Conservation (phyloP, 2,113 vertebrate genomes). For the Rattus rattus region DNA sequence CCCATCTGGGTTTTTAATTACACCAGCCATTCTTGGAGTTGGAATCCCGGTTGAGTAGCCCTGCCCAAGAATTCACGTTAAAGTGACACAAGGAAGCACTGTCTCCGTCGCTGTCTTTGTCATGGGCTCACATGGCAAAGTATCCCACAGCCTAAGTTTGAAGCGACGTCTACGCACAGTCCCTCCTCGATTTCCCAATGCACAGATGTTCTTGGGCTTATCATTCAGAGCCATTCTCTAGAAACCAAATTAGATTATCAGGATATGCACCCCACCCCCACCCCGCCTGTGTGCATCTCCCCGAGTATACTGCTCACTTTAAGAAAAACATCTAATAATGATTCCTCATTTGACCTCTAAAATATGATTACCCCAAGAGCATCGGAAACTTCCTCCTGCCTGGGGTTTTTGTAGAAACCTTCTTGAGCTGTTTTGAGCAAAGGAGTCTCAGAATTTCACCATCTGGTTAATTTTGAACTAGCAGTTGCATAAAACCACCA, state of each 20-base stretch:
- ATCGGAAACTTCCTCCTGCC: slow-evolving; percentile 78
- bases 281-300: slow-evolving; percentile 57
- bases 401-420: slow-evolving; percentile 80
- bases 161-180: slow-evolving; percentile 43
- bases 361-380: slow-evolving; percentile 65
- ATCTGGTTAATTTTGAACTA: slow-evolving; percentile 54
- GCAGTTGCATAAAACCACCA: slow-evolving; percentile 66
- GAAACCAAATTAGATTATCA: slow-evolving; percentile 71
- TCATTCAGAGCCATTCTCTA: slow-evolving; percentile 64
- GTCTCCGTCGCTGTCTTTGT: neutral
- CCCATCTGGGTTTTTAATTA: slow-evolving; percentile 71
- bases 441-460: slow-evolving; percentile 80
- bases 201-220: slow-evolving; percentile 65
- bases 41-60: neutral
- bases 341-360: slow-evolving; percentile 79
- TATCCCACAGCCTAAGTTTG: slow-evolving; percentile 8
- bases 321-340: slow-evolving; percentile 67
- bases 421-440: slow-evolving; percentile 74
- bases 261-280: slow-evolving; percentile 48
- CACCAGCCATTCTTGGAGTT: slow-evolving; percentile 22
- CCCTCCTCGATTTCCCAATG: slow-evolving; percentile 67
- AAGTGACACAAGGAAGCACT: slow-evolving; percentile 17
- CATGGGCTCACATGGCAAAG: slow-evolving; percentile 36
- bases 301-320: slow-evolving; percentile 63
- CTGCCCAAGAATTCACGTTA: slow-evolving; percentile 59